Base-by-base conservation (phyloP, 2,113 vertebrate genomes). In the Periophthalmus modestus region DNA sequence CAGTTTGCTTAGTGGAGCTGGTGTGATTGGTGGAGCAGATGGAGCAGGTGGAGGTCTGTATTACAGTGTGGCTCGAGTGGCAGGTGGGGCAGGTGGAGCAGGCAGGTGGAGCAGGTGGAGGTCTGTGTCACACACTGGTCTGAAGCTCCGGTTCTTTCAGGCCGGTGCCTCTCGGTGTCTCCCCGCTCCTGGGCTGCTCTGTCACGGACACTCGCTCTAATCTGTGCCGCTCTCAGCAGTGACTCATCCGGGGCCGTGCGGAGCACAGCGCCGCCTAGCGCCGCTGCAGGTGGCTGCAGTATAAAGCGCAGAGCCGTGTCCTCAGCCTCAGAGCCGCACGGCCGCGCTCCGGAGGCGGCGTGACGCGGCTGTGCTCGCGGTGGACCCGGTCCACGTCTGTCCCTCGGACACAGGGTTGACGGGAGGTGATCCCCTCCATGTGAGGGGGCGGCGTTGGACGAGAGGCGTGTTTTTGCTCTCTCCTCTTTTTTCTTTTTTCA, bases 341-440 rank as follows among this genome's bases (percentile, higher is more conserved):
- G 48, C 48, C 16, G 48, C 48, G 48, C 28, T 36, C 61, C 13
- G 3, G 61, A 10, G 33, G 61, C 16, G 18, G 5, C 34, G 33
- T 63, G 61, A 34, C 15, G 33, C 28, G 61, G 33, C 61, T 11
- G 33, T 19, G 15, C 28, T 63, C 28, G 39, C 43, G 66, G 73
- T 71, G 62, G 36, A 66, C 18, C 47, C 39, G 28, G 55, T 33
- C 68, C 66, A 68, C 39, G 78, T 24, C 67, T 14, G 59, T 67
- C 57, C 67, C 57, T 48, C 62, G 18, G 18, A 54, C 66, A 19
- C 69, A 78, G 88, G 86, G 89, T 89, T 92, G 91, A 92, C 85
- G 66, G 87, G 84, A 96, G 97, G 97, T 95, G 95, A 92, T 95
- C 95, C 96, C 93, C 94, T 91, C 95, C 95, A 94, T 95, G 95